A percentile compares a stretch with the other conserved stretches of the same genome.
Evolutionary conservation across 2,797 vertebrate species (phyloP).

Genomic region (Dendrocincla fuliginosa): DNA sequence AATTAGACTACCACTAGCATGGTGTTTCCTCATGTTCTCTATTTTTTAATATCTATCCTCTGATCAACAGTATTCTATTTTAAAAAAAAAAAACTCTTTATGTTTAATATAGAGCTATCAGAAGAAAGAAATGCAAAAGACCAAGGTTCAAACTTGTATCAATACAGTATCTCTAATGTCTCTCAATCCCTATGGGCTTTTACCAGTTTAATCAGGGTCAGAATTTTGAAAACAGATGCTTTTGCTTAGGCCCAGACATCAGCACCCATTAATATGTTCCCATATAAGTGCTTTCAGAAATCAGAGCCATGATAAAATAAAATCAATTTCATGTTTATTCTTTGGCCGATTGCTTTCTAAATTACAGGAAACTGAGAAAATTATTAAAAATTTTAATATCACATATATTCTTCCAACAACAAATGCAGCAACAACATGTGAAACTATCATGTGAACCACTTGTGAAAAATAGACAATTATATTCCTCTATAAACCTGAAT

Average conservation of each 20-base stretch:
- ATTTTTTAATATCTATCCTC: background rate
- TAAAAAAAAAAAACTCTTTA: background rate
- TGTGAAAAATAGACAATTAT: background rate
- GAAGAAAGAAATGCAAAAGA: background rate
- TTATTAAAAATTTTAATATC: background rate
- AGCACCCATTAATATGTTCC: background rate
- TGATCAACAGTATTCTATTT: background rate
- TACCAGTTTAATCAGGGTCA: background rate
- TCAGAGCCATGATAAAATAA: background rate
- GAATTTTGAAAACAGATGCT: background rate
- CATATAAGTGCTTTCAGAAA: background rate
- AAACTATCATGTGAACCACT: background rate
- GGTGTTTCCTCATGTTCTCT: background rate
- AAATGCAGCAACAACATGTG: background rate
- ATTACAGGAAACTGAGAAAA: background rate
- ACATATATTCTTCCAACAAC: background rate
- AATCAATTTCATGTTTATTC: background rate
- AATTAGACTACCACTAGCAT: background rate
- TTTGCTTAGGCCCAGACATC: background rate
- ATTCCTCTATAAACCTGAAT: background rate
- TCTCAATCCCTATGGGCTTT: background rate
- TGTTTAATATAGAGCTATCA: background rate
- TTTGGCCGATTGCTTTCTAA: background rate
- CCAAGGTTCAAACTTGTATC: background rate
- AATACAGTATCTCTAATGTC: background rate